Evolutionary conservation across 2,797 vertebrate species (phyloP).

Genomic region (Cygnus olor): DNA sequence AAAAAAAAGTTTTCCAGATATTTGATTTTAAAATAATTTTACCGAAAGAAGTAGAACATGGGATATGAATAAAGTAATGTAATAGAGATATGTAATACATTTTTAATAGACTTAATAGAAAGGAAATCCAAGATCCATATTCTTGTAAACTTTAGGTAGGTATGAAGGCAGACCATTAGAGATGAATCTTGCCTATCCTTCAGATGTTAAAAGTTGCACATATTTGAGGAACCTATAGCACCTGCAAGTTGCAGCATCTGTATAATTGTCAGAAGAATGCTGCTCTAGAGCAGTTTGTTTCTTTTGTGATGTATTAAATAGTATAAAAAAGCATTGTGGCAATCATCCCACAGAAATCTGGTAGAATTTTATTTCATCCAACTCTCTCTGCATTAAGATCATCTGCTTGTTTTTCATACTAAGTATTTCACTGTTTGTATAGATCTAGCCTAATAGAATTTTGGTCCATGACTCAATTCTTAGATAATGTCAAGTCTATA

Average conservation of each 20-base stretch:
- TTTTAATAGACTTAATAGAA: background rate
- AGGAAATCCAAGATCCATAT: background rate
- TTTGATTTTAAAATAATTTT: background rate
- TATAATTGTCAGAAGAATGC: background rate
- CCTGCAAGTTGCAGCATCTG: background rate
- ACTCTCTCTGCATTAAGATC: background rate
- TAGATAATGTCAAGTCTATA: background rate
- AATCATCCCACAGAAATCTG: background rate
- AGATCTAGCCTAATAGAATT: background rate
- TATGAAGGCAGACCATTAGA: background rate
- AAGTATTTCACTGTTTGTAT: background rate
- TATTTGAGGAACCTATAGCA: background rate
- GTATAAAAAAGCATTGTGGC: background rate
- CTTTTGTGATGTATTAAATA: background rate
- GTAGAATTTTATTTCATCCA: background rate
- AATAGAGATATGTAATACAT: background rate
- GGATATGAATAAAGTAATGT: background rate
- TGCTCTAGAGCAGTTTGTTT: background rate
- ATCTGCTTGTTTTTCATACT: background rate
- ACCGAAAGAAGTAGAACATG: background rate
- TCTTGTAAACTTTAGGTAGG: background rate
- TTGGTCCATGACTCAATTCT: background rate
- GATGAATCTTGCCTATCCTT: background rate
- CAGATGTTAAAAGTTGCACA: background rate
- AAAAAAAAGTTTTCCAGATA: accelerated